A percentile compares a stretch with the other conserved stretches of the same genome.
These are phyloP conservation scores for Leiothrix lutea DNA, from an alignment of 2,113 vertebrate species.

Conservation along the genomic window DNA sequence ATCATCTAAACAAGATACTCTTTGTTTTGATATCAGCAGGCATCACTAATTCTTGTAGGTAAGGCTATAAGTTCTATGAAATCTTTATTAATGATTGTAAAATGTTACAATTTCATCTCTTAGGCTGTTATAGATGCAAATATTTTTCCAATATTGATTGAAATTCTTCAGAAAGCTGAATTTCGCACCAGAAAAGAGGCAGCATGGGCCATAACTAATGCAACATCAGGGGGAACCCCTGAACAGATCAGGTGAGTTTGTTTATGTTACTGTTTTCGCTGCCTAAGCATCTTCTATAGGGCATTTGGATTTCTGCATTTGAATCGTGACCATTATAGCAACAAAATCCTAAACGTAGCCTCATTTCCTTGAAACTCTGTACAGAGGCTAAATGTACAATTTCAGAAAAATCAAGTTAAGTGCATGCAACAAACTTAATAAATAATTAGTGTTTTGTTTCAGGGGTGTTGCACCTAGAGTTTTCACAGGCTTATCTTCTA, in stretches of 20 bases:
- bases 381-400: background rate
- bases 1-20: background rate
- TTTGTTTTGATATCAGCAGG: background rate
- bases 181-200: conserved; percentile 92
- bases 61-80: background rate
- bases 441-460: background rate
- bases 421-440: background rate
- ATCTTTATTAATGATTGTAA: background rate
- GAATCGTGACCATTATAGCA: background rate
- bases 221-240: conserved; percentile 86
- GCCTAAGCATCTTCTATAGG: background rate
- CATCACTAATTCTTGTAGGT: background rate
- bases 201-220: conserved; percentile 89
- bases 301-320: background rate
- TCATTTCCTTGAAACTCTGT: background rate
- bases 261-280: background rate
- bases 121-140: conserved; percentile 91
- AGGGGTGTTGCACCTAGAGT: background rate
- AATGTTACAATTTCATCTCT: background rate
- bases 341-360: background rate
- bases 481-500: background rate
- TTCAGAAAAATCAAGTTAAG: background rate
- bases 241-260: conserved; percentile 82
- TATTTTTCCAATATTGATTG: conserved; percentile 91
- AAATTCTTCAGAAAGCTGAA: conserved; percentile 92